These are phyloP conservation scores for Sebastes diaconus DNA, from an alignment of 2,797 vertebrate genomes.

Conservation along the genomic window DNA sequence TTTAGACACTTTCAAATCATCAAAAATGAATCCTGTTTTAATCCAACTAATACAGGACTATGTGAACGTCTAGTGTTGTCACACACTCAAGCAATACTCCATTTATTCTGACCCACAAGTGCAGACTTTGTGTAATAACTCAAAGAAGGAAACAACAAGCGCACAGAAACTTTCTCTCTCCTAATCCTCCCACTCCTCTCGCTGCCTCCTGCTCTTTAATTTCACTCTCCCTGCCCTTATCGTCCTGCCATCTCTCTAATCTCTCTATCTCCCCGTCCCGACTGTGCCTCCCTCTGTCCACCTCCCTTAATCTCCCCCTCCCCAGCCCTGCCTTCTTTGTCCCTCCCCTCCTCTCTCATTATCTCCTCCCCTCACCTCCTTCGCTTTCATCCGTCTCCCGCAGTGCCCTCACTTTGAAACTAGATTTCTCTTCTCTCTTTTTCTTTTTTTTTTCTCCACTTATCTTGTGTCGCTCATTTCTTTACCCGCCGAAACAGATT, in stretches of 20 bases:
- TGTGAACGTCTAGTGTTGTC: neutral
- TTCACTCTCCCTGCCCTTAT: slow-evolving; percentile 60
- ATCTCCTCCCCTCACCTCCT: slow-evolving; percentile 60
- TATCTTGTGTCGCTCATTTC: slow-evolving; percentile 55
- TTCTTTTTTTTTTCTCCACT: neutral
- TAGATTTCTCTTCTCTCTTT: slow-evolving; percentile 33
- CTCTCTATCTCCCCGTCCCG: slow-evolving; percentile 65
- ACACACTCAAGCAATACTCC: neutral
- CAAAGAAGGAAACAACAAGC: neutral
- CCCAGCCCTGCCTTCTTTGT: slow-evolving; percentile 45
- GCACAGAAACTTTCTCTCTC: slow-evolving; percentile 30
- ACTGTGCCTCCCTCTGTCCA: slow-evolving; percentile 65
- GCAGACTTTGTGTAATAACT: neutral
- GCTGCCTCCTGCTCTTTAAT: slow-evolving; percentile 59
- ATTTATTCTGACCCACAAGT: neutral
- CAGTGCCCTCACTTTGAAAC: slow-evolving; percentile 65
- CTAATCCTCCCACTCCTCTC: slow-evolving; percentile 5
- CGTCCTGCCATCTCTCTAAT: slow-evolving; percentile 66
- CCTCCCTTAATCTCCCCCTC: slow-evolving; percentile 66
- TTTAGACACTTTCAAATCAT: neutral
- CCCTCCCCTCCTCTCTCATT: slow-evolving; percentile 59
- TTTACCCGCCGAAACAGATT: slow-evolving; percentile 36
- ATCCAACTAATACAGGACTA: neutral
- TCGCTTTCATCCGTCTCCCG: slow-evolving; percentile 54
- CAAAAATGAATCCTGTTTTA: neutral